Percentiles rank a stretch among this genome's conserved stretches.
Conservation (phyloP, 1,140 invertebrate genomes). For the Pseudomyrmex cubaensis region DNA sequence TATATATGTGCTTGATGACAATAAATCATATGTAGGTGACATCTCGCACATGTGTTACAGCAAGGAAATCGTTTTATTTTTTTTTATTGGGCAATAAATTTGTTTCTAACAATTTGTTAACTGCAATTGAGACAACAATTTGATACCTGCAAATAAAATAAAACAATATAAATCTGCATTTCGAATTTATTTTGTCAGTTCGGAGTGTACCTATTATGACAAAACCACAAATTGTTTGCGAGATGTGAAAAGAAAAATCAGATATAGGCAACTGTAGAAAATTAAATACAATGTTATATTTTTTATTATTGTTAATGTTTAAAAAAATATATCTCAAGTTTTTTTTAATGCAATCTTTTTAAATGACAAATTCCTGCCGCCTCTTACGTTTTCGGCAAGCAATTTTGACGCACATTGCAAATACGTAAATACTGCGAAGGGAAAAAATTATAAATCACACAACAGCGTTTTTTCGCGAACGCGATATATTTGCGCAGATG, state of each 20-base stretch:
- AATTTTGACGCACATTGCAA: conserved; percentile 5
- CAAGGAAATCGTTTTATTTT: neutral
- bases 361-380: neutral
- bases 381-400: neutral
- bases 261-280: neutral
- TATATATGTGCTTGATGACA: neutral
- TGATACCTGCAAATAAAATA: neutral
- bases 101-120: neutral
- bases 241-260: neutral
- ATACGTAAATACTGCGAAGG: conserved; percentile 14
- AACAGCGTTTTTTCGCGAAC: conserved; percentile 14
- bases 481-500: conserved; percentile 52
- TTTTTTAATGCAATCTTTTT: neutral
- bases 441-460: conserved; percentile 56
- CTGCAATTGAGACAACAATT: neutral
- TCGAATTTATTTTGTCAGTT: neutral
- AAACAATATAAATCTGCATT: neutral
- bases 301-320: neutral
- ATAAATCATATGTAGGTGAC: conserved; percentile 36
- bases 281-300: neutral
- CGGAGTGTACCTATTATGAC: neutral
- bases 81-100: conserved; percentile 1
- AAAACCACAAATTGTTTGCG: neutral
- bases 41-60: neutral
- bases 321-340: neutral